Evolutionary conservation across 2,797 vertebrate species (phyloP), one percentile per base, ranked within the genome.

Genomic region (Notoglanidium macrostoma): DNA sequence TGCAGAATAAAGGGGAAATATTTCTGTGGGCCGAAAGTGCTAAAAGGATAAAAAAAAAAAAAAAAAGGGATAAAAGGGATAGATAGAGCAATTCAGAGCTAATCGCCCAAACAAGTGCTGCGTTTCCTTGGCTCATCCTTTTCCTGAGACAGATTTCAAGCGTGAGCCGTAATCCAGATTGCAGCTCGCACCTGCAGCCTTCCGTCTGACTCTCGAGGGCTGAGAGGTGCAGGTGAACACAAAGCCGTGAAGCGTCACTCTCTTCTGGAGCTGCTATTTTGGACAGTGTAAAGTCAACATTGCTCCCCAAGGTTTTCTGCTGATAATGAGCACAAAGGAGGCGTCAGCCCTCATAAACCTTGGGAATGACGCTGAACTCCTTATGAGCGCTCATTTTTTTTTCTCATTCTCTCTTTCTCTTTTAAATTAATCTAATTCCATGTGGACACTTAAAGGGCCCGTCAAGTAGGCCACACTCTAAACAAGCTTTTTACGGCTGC

Each of bases 271-370:
- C 92, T 94, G 94, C 93, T 95, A 95, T 96, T 95, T 95, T 91
- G 94, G 94, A 93, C 89, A 90, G 91, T 90, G 94, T 92, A 92
- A 94, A 94, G 94, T 94, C 95, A 95, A 95, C 94, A 94, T 65
- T 81, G 91, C 92, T 96, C 95, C 94, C 95, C 78, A 90, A 94
- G 93, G 95, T 94, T 94, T 94, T 94, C 94, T 94, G 91, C 93
- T 94, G 94, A 95, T 95, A 95, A 96, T 95, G 94, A 96, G 95
- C 95, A 95, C 93, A 96, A 95, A 94, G 94, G 94, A 94, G 92
- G 93, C 94, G 94, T 94, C 94, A 93, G 92, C 92, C 92, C 93
- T 96, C 93, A 94, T 94, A 92, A 94, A 95, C 92, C 94, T 93
- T 90, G 82, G 86, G 90, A 90, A 95, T 94, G 92, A 95, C 86